Base-by-base conservation (phyloP, 2,113 vertebrate genomes). In the Erinaceus europaeus region DNA sequence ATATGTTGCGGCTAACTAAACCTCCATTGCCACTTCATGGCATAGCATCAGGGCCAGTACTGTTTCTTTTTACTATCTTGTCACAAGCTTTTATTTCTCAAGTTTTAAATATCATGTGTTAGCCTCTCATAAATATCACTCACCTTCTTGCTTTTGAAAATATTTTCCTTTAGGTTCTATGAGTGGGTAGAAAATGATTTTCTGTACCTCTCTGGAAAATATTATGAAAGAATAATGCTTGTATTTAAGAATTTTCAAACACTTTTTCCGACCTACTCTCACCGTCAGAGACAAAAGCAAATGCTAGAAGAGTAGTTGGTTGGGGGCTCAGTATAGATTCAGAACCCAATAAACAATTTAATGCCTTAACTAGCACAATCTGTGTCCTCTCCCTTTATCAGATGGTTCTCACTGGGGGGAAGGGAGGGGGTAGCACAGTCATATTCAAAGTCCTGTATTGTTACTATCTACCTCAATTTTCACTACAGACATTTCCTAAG, bases 141-240 rank as follows among this genome's bases (percentile, higher is more conserved):
- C n/a, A 34, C 64, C 29, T 77, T 73, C 86, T 92, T 85, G 14
- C 48, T 42, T 93, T 90, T 74, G 90, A 50, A 55, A 25, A 59
- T 78, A 62, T 3, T 3, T 20, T 81, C 38, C 25, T 9, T 75
- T 61, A 85, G 71, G 9, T 68, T 75, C 20, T 68, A 1, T 10
- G 46, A 29, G 14, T 69, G 67, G 18, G 59, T 75, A 55, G 0
- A 50, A 62, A 42, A 6, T 79, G 84, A 17, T 76, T 95, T 93
- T 71, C 27, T 57, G 36, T 90, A 57, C 55, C 32, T 52, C 13
- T 86, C 78, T 90, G 32, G 55, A 94, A 93, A 72, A 14, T 34
- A 68, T 85, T 44, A 6, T 57, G 42, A 78, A 89, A 84, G 5
- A 77, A 1, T 23, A 44, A 36, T 5, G 25, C 2, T 65, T 87